Evolutionary conservation across 1,140 invertebrate genomes (phyloP), one percentile per base, ranked within the genome.

Genomic region (Anadara kagoshimensis): DNA sequence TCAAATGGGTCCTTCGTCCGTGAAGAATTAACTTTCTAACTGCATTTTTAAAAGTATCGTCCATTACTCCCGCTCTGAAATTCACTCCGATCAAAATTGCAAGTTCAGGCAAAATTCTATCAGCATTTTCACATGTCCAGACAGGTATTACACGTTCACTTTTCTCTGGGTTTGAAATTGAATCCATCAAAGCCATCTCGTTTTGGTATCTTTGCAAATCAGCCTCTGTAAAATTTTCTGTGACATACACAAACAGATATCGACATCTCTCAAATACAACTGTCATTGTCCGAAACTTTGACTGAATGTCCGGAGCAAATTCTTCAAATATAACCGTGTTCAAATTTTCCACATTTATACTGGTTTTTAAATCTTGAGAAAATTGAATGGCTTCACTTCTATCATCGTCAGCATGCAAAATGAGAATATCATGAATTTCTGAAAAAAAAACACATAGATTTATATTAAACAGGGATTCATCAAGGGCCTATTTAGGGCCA

Each of bases 341-440:
- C 20, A 64, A 26, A 64, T 64, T 18, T 16, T 20, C 4, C 12
- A 64, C 14, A 29, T 51, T 1, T 18, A 64, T 24, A 49, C 51
- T 64, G 2, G 20, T 18, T 14, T 14, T 16, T 24, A 64, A 26
- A 26, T 49, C 45, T 51, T 51, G 3, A 18, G 47, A 26, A 47
- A 64, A 24, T 5, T 49, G 62, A 26, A 26, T 5, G 12, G 22
- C 62, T 16, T 47, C n/a, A n/a, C n/a, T 1, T 16, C n/a, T 4
- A 20, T 64, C 62, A 29, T 64, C 20, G 10, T 64, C 62, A 64
- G 62, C 62, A 64, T 51, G 36, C 22, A 64, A 47, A 29, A 64
- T 49, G 5, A 64, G 7, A 26, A 26, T 47, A 64, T 64, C 62
- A 64, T 64, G 62, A 22, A 12, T 47, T 47, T 51, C 62, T 64